Conservation (phyloP, 2,113 vertebrate species). For the Tiliqua scincoides region DNA sequence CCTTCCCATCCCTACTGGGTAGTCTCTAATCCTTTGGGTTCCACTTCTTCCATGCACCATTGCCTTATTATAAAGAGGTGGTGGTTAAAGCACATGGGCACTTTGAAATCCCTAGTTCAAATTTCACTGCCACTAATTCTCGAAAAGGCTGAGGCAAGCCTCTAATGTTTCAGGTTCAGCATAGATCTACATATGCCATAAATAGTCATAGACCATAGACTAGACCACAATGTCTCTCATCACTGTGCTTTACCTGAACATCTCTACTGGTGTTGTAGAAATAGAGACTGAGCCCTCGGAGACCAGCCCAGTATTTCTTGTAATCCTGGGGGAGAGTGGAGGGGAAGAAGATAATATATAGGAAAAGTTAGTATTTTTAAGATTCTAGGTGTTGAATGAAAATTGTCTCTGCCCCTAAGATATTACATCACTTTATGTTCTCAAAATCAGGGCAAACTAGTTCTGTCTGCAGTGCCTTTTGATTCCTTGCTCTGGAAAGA, state of each 20-base stretch:
- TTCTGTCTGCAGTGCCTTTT: too few relatives aligned
- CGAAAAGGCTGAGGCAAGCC: too few relatives aligned
- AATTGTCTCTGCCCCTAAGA: background rate
- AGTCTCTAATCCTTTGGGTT: too few relatives aligned
- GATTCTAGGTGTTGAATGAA: background rate
- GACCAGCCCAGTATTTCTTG: slow-evolving; percentile 80
- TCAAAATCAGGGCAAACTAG: too few relatives aligned
- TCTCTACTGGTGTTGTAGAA: slow-evolving; percentile 81
- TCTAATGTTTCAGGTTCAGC: too few relatives aligned
- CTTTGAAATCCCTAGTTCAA: background rate
- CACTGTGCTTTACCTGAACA: slow-evolving; percentile 58
- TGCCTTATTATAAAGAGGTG: too few relatives aligned
- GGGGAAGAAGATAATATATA: background rate
- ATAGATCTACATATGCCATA: too few relatives aligned
- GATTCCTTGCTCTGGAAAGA: too few relatives aligned
- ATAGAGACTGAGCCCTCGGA: slow-evolving; percentile 79
- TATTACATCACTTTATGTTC: background rate
- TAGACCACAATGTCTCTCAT: background rate
- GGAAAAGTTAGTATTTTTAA: background rate
- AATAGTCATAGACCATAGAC: too few relatives aligned
- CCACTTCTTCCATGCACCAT: too few relatives aligned
- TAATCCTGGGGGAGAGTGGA: slow-evolving; percentile 68
- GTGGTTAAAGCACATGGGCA: background rate
- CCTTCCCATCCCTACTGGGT: too few relatives aligned
- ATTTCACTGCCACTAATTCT: background rate